Base-by-base conservation (phyloP, 2,888 invertebrate genomes). In the Acronicta aceris region DNA sequence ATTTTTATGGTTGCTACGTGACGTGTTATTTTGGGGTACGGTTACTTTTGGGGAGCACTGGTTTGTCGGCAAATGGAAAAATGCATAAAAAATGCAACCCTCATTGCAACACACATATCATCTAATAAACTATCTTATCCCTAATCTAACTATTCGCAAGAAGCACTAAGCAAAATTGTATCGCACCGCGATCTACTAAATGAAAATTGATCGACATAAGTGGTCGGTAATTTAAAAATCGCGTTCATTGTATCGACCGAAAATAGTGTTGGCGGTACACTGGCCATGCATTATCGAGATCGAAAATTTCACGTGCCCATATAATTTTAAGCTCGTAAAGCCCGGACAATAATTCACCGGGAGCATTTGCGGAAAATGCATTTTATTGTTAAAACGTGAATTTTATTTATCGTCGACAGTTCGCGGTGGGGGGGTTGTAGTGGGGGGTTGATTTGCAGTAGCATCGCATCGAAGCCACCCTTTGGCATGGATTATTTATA, bases 371-470 rank as follows among this genome's bases (percentile, higher is more conserved):
- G 94, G 94, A 94, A 94, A 94, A 94, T 94, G 93, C 94, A 94
- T 94, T 94, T 94, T 94, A 94, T 94, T 94, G 94, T 94, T 94
- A 94, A 94, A 94, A 94, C 94, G 94, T 94, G 94, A 94, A 94
- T 94, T 94, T 94, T 94, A 94, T 94, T 94, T 94, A 94, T 94
- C 87, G 93, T 85, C 91, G 92, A 94, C 94, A 92, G 90, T 86
- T 87, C 85, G 87, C 87, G 90, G 88, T 84, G 79, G 84, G 79
- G 80, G 74, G 76, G 87, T 86, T 87, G 86, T 78, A 81, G 78
- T 82, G 88, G 88, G 47, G 84, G 89, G 89, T 87, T 92, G 94
- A 94, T 94, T 94, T 94, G 94, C 93, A 89, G 92, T 91, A 87
- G 87, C 86, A 89, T 89, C 86, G 88, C 89, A 91, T 93, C 92